Evolutionary conservation across 2,113 vertebrate species (phyloP).

Genomic region (Tamias sibiricus): DNA sequence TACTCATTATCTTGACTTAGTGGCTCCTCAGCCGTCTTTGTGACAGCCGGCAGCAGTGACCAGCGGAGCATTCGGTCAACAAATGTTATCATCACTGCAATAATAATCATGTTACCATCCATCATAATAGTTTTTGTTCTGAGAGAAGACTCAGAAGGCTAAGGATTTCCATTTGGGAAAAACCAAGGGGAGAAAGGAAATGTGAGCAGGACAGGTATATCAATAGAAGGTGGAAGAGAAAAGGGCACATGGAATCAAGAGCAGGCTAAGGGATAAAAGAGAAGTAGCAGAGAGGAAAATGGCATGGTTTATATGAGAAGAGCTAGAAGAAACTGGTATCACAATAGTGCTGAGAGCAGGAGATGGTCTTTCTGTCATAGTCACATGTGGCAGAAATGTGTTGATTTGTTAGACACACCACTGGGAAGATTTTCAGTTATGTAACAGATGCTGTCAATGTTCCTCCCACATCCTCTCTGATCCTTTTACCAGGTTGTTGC

Average conservation of each 20-base stretch:
- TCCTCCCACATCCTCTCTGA: background rate
- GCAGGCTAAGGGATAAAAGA: constrained; percentile 4
- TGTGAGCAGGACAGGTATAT: background rate
- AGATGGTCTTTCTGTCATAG: background rate
- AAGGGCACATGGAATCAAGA: background rate
- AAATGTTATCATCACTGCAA: constrained; percentile 77
- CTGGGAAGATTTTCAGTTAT: constrained; percentile 1
- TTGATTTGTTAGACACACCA: background rate
- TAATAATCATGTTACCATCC: constrained; percentile 71
- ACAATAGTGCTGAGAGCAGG: background rate
- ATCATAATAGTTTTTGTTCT: constrained; percentile 63
- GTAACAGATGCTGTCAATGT: background rate
- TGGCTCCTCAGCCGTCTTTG: constrained; percentile 65
- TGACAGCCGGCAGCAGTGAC: constrained; percentile 68
- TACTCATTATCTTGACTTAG: constrained; percentile 78
- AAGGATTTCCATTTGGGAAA: constrained; percentile 54
- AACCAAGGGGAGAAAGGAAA: constrained; percentile 12
- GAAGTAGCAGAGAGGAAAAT: background rate
- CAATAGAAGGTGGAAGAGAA: background rate
- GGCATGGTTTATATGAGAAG: background rate
- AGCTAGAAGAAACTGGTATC: constrained; percentile 19
- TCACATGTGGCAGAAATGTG: background rate
- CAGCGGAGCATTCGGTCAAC: constrained; percentile 77
- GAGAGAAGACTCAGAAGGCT: constrained; percentile 45
- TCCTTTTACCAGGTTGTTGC: background rate